Conservation (phyloP, 2,888 invertebrate species). For the Eulithis testata region DNA sequence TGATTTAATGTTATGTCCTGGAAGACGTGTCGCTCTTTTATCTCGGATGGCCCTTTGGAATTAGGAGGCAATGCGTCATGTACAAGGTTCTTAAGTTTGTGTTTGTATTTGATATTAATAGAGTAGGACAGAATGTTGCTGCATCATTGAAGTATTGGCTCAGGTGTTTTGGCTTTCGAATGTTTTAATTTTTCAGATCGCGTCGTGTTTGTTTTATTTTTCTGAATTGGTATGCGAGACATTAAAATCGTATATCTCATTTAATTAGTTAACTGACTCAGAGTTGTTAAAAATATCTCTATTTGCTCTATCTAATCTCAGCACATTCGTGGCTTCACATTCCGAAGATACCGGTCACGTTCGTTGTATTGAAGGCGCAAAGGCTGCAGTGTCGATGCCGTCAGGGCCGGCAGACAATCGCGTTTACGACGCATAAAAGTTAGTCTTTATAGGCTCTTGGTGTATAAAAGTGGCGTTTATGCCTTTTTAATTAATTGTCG, state of each 20-base stretch:
- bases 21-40: slow-evolving; percentile 62
- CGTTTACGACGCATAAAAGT: slow-evolving; percentile 85
- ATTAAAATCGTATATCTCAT: slow-evolving; percentile 11
- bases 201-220: slow-evolving; percentile 12
- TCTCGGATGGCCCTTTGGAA: slow-evolving; percentile 50
- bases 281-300: slow-evolving; percentile 23
- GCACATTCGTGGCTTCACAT: slow-evolving; percentile 54
- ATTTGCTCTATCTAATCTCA: slow-evolving; percentile 27
- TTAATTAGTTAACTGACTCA: slow-evolving; percentile 20
- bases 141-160: slow-evolving; percentile 17
- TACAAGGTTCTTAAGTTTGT: slow-evolving; percentile 49
- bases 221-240: slow-evolving; percentile 7
- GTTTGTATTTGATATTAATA: slow-evolving; percentile 51
- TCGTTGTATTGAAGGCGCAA: slow-evolving; percentile 52
- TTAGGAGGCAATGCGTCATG: slow-evolving; percentile 48
- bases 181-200: not conserved
- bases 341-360: slow-evolving; percentile 56
- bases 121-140: slow-evolving; percentile 33
- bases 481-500: slow-evolving; percentile 83
- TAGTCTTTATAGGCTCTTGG: slow-evolving; percentile 82
- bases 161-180: slow-evolving; percentile 9
- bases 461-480: slow-evolving; percentile 84
- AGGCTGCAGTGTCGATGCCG: slow-evolving; percentile 66
- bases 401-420: slow-evolving; percentile 80
- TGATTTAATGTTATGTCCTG: slow-evolving; percentile 76